Percentiles rank a stretch among this genome's conserved stretches.
Evolutionary conservation across 2,888 invertebrate genomes (phyloP).

Genomic region (Drymonia ruficornis): DNA sequence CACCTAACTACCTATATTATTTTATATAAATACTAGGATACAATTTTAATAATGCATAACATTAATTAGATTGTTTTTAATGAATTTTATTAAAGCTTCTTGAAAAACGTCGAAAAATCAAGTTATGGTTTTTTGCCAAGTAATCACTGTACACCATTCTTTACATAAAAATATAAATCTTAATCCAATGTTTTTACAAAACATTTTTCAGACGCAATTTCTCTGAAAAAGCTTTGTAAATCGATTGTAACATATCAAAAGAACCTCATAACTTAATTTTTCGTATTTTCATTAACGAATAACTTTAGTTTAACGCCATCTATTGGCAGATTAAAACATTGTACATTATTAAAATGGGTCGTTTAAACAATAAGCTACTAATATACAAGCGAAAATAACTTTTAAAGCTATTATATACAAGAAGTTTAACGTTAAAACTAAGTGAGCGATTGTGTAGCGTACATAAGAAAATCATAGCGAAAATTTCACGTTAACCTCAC

Average conservation of each 20-base stretch:
- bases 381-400: conserved; percentile 41
- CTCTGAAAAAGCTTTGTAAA: no score
- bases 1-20: conserved; percentile 10
- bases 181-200: no score
- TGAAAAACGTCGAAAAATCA: background rate
- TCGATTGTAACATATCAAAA: no score
- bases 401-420: conserved; percentile 52
- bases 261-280: background rate
- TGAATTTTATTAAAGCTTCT: background rate
- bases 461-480: background rate
- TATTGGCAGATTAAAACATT: background rate
- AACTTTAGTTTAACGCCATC: conserved; percentile 1
- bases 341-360: conserved; percentile 1
- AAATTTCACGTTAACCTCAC: background rate
- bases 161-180: no score
- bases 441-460: background rate
- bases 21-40: background rate
- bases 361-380: conserved; percentile 31
- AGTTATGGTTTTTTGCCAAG: background rate
- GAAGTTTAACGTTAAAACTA: conserved; percentile 11
- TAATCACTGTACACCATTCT: no score
- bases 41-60: background rate
- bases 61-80: background rate
- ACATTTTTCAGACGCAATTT: no score
- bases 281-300: background rate